These are phyloP conservation scores for Pteropus rufus DNA, from an alignment of 2,797 vertebrate genomes.

Conservation along the genomic window DNA sequence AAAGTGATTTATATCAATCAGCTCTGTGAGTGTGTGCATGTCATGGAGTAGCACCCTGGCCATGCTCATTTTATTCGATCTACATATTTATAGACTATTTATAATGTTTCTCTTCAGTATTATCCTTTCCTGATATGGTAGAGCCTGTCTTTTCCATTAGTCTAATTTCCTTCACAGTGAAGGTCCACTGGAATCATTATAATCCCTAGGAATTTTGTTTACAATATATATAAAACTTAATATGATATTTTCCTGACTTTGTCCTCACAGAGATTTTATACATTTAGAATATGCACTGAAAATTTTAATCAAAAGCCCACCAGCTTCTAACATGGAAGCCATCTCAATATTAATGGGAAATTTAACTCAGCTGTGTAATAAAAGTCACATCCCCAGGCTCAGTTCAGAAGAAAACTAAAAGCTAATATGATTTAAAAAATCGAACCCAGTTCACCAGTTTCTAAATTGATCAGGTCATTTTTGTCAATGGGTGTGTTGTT, in stretches of 20 bases:
- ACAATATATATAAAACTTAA: background rate
- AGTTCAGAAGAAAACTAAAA: background rate
- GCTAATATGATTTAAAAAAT: background rate
- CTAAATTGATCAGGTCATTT: background rate
- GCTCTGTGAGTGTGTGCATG: background rate
- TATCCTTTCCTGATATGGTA: background rate
- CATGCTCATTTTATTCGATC: background rate
- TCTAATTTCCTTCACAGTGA: background rate
- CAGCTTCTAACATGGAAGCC: background rate
- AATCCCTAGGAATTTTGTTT: background rate
- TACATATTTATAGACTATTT: background rate
- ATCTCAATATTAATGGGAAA: background rate
- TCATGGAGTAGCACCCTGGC: background rate
- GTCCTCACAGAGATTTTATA: background rate
- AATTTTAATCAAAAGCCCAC: background rate
- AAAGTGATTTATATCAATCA: no score
- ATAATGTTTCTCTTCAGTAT: background rate
- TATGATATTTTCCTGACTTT: background rate
- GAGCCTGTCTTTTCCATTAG: background rate
- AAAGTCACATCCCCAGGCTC: background rate
- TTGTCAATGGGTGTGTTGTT: background rate
- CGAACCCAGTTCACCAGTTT: background rate
- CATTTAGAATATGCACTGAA: background rate
- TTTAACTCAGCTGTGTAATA: background rate
- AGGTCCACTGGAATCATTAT: background rate